phyloP scores from a whole-genome alignment of 2,797 vertebrate species.

The Emydoidea blandingii region DNA sequence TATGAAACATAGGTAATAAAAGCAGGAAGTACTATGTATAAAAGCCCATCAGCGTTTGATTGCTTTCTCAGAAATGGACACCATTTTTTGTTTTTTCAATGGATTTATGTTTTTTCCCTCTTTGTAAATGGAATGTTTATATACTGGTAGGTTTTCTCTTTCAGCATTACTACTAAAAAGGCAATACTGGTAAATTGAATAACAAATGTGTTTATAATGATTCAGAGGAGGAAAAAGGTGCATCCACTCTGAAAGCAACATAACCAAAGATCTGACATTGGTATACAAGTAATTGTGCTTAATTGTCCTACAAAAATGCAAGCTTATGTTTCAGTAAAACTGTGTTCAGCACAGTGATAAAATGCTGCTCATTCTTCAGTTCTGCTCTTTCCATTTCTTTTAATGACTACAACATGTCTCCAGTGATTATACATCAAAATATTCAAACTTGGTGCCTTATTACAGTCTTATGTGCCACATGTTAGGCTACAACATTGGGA shows the following conservation, averaged over 20 bases:
- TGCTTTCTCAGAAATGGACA: constrained; percentile 53
- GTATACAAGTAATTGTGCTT: background rate
- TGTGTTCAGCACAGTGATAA: background rate
- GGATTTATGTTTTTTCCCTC: background rate
- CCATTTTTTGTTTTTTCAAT: constrained; percentile 19
- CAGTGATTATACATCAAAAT: background rate
- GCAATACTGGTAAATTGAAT: constrained; percentile 21
- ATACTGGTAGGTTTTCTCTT: background rate
- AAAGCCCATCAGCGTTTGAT: background rate
- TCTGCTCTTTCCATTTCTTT: background rate
- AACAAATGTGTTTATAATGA: constrained; percentile 7
- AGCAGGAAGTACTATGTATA: constrained; percentile 5
- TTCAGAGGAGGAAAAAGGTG: background rate
- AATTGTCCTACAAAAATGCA: background rate
- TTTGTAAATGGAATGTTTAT: constrained; percentile 8
- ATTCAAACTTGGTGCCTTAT: background rate
- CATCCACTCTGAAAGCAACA: background rate
- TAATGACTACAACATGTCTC: background rate
- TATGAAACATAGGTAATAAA: constrained; percentile 5
- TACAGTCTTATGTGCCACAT: accelerated
- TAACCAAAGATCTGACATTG: background rate
- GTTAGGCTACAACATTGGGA: background rate
- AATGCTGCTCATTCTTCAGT: background rate
- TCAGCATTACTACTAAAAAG: background rate
- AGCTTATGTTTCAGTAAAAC: background rate